These are phyloP conservation scores for Chinchilla lanigera DNA, from an alignment of 2,113 vertebrate species.

Conservation along the genomic window DNA sequence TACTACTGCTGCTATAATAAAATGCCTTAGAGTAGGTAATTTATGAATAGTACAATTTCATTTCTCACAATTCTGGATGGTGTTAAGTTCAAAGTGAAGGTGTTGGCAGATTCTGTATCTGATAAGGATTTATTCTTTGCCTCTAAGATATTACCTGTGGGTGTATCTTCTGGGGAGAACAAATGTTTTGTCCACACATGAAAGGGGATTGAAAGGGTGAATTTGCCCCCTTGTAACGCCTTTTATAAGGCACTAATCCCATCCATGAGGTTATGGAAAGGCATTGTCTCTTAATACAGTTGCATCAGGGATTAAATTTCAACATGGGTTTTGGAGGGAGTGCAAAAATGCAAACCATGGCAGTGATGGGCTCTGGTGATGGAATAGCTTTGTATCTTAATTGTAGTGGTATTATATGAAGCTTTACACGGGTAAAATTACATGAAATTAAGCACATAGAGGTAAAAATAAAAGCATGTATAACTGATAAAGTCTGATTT, in stretches of 20 bases:
- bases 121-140: background rate
- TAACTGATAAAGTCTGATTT: background rate
- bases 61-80: background rate
- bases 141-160: background rate
- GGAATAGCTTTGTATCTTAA: background rate
- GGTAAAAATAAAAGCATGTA: background rate
- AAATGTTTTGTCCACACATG: background rate
- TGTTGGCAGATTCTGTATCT: background rate
- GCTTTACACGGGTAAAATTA: background rate
- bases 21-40: background rate
- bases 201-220: background rate
- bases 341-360: background rate
- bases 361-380: background rate
- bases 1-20: background rate
- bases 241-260: background rate
- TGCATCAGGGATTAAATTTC: background rate
- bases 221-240: no score
- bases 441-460: background rate
- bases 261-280: background rate
- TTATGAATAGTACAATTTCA: background rate
- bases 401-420: background rate
- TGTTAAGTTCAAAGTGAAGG: background rate
- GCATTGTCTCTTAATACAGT: background rate
- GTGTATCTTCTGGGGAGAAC: background rate
- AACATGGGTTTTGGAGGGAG: background rate